Base-by-base conservation (phyloP, 2,113 vertebrate species). In the Bungarus multicinctus region DNA sequence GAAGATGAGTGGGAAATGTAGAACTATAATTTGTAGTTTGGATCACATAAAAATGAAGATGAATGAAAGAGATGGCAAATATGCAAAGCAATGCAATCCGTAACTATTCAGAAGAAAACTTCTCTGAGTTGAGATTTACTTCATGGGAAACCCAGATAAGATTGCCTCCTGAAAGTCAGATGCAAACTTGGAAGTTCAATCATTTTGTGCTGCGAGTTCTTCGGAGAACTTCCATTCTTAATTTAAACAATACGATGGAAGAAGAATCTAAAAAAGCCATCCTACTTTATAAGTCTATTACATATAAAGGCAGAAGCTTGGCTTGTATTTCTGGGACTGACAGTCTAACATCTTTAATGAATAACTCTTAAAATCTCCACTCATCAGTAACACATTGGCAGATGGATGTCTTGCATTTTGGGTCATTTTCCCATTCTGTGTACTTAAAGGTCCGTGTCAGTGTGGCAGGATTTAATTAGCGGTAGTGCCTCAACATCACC, bases 391-490 rank as follows among this genome's bases (percentile, higher is more conserved):
- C 86, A 88, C 69, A 94, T 85, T 87, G 92, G 86, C 94, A 96
- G 95, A 95, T 91, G 94, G 94, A 92, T 93, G 16, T 43, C 94
- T 92, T 87, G 58, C 27, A 0, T 93, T 93, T 60, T n/a, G 92
- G 91, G 94, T 91, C 91, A 92, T 94, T 94, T 94, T 52, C 89
- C 88, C 87, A 90, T 85, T 55, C n/a, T 64, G 87, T n/a, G 93
- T 88, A 90, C 91, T 93, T 93, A 92, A 89, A 93, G 94, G 94
- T 95, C 95, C 92, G 91, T 43, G 39, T 81, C 3, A 3, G 93
- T 94, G 94, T 94, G 94, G 96, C 96, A 95, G 95, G 96, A 97
- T 97, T 97, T 97, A 97, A 97, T 97, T 97, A 97, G 96, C 91
- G 94, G 92, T 90, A 91, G 93, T 93, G 89, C 92, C 87, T 94